phyloP scores from a whole-genome alignment of 1,140 invertebrate genomes.

The Tachypleus tridentatus region DNA sequence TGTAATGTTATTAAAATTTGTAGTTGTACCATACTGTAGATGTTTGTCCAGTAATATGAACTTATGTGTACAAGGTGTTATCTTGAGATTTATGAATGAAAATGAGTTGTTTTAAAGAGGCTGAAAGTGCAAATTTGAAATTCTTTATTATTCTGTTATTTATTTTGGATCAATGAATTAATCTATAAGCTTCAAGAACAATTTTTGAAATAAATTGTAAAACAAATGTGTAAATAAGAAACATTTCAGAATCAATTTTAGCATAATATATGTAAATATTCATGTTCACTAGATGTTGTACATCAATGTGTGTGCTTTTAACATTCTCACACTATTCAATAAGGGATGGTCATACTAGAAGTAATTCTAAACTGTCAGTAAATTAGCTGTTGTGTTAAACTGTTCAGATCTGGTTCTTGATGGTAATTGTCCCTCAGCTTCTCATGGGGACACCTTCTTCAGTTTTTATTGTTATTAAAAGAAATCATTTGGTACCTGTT shows the following conservation, averaged over 20 bases:
- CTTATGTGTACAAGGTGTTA: not conserved
- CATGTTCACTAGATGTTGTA: too few relatives aligned
- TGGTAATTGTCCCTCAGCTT: too few relatives aligned
- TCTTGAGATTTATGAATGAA: slow-evolving; percentile 5
- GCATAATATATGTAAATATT: not conserved
- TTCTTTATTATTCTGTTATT: slow-evolving; percentile 8
- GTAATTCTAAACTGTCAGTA: too few relatives aligned
- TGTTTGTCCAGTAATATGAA: not conserved
- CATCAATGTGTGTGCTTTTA: too few relatives aligned
- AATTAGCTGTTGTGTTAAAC: too few relatives aligned
- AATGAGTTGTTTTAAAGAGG: not conserved
- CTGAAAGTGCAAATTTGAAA: slow-evolving; percentile 8
- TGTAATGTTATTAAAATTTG: not conserved
- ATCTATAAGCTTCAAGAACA: not conserved
- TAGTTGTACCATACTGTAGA: not conserved
- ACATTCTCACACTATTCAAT: too few relatives aligned
- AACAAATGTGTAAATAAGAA: not conserved
- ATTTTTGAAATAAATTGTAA: not conserved
- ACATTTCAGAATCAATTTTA: not conserved
- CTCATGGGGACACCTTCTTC: too few relatives aligned
- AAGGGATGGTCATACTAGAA: too few relatives aligned
- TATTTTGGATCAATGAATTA: slow-evolving; percentile 1
- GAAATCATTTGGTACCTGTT: too few relatives aligned
- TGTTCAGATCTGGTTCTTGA: too few relatives aligned
- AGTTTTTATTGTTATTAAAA: too few relatives aligned